Evolutionary conservation across 2,113 vertebrate species (phyloP), one percentile per base, ranked within the genome.

Genomic region (Onychorhynchus coronatus): DNA sequence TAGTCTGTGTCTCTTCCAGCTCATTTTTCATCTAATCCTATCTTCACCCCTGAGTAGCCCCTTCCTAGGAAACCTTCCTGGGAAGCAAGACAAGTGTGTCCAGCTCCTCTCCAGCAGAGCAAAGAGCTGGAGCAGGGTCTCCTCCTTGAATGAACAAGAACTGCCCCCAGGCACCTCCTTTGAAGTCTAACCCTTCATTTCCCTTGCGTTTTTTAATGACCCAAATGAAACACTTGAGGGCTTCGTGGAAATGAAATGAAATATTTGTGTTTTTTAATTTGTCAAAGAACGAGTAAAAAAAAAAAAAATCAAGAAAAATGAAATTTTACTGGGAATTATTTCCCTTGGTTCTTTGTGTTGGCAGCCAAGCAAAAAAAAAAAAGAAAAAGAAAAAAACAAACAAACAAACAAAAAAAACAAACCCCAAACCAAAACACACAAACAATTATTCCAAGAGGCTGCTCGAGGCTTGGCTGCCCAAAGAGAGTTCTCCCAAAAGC

Each of bases 101-200:
- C 58, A 66, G 7, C 39, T 42, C 52, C 27, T 67, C 85, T 55
- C 28, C 42, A 59, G 58, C 27, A 89, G 31, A 73, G 41, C 16
- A 56, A 76, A 14, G 46, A 46, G 52, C 3, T 53, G 80, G 55
- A 95, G 59, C 50, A 53, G 80, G 87, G 87, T 94, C 89, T 89
- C 41, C 56, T 85, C 71, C 13, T 77, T 62, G 33, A 62, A 35
- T 8, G 18, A 67, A 80, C 0, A 10, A 55, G 41, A 95, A 66
- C 12, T 30, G 66, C 68, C 65, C 42, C 77, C 70, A 71, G 80
- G 87, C 84, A 37, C 44, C 6, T 76, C 15, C 67, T 88, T 86
- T 85, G 79, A 96, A 93, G 59, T 56, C 82, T 21, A 72, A 75
- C 74, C 70, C 71, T 88, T 91, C 78, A 55, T 71, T 94, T 93